Percentiles rank a stretch among this genome's conserved stretches.
Conservation (phyloP, 1,140 invertebrate genomes). For the Lepidurus couesii region DNA sequence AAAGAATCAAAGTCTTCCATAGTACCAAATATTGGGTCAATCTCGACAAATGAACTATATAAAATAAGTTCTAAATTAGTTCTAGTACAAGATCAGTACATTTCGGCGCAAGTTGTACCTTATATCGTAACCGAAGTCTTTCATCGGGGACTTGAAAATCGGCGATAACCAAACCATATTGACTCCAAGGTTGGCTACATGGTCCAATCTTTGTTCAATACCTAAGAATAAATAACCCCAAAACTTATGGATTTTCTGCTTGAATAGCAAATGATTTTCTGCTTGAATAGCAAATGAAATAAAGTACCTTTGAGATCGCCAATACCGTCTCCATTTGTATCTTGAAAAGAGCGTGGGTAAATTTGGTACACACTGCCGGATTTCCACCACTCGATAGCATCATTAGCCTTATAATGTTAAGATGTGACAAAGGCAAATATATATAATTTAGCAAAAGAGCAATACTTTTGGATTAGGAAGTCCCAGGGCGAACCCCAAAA, state of each 20-base stretch:
- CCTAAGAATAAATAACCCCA: constrained; percentile 39
- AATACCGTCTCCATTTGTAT: constrained; percentile 65
- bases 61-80: background rate
- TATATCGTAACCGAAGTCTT: constrained; percentile 63
- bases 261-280: background rate
- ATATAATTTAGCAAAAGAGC: background rate
- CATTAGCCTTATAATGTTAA: background rate
- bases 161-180: constrained; percentile 64
- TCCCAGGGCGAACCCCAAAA: too few species aligned
- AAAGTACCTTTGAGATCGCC: constrained; percentile 64
- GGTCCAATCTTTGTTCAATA: constrained; percentile 46
- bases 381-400: constrained; percentile 61
- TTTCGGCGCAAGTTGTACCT: background rate
- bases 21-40: constrained; percentile 56
- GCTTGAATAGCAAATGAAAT: background rate
- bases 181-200: constrained; percentile 52
- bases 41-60: constrained; percentile 38
- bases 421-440: background rate
- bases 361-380: constrained; percentile 67
- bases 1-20: constrained; percentile 56
- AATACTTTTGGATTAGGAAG: background rate
- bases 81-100: background rate
- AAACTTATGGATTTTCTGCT: background rate
- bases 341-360: constrained; percentile 71
- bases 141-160: constrained; percentile 61